Base-by-base conservation (phyloP, 2,888 invertebrate genomes). In the Tenthredo distinguenda region DNA sequence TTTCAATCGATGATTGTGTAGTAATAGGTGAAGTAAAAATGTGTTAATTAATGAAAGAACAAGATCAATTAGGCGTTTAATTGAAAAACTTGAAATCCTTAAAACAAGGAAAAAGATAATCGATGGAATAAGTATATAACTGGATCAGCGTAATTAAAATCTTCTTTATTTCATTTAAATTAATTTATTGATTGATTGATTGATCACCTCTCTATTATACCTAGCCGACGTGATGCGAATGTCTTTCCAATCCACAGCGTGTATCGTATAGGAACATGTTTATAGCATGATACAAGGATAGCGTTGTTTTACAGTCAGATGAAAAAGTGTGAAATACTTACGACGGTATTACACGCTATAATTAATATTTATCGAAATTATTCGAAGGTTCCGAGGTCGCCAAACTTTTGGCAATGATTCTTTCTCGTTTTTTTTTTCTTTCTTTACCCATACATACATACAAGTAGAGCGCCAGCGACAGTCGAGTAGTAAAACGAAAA, bases 101-200 rank as follows among this genome's bases (percentile, higher is more conserved):
- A 7, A 55, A n/a, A 55, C n/a, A 55, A 55, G 7, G 55, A n/a
- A n/a, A 55, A 2, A 55, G 6, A n/a, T 55, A n/a, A 55, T 55
- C n/a, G 55, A 15, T 68, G 68, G 31, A 50, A 77, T 31, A 50
- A 15, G 18, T 26, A 55, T 15, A 55, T 18, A 34, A 77, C 15
- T 50, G 9, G 26, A 50, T 31, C 15, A 77, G 21, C 37, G 18
- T 15, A 81, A 37, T 81, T 37, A 81, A 81, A 81, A 81, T 81
- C 81, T 81, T 62, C 62, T 81, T 81, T 81, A 81, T 81, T 79
- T 58, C 58, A 58, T 55, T 37, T 37, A 37, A 58, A 58, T 58
- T 58, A 34, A 55, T 58, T 79, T 12, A 34, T 72, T 37, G 9
- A 72, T 37, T 72, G 71, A 72, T 71, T 62, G 62, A 62, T 62